Percentiles rank a stretch among this genome's conserved stretches.
phyloP scores from a whole-genome alignment of 2,888 invertebrate genomes.

The Chymomyza fuscimana region DNA sequence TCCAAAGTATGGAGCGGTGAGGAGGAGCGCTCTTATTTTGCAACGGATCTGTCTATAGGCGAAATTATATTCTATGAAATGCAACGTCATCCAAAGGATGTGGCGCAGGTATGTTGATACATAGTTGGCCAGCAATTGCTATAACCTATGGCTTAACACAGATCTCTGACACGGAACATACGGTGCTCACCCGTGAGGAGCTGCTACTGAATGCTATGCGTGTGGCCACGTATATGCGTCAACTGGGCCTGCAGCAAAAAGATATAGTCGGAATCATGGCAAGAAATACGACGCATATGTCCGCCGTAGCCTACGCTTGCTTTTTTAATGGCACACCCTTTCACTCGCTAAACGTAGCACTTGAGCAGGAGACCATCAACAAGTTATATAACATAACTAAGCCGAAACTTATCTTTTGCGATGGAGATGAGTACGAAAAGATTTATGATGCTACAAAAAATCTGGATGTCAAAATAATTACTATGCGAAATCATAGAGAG shows the following conservation, averaged over 20 bases:
- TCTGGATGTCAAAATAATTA: constrained; percentile 22
- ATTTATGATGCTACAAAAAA: constrained; percentile 17
- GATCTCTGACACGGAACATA: constrained; percentile 1
- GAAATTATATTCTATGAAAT: background rate
- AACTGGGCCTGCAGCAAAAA: constrained; percentile 38
- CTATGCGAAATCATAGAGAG: constrained; percentile 25
- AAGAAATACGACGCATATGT: constrained; percentile 48
- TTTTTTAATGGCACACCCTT: constrained; percentile 50
- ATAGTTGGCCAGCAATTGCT: no score
- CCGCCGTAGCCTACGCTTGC: constrained; percentile 51
- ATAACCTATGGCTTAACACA: background rate
- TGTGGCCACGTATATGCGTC: constrained; percentile 37
- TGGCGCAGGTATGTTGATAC: background rate
- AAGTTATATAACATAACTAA: constrained; percentile 27
- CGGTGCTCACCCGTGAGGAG: constrained; percentile 18
- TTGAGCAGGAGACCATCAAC: constrained; percentile 18
- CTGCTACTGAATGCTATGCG: constrained; percentile 33
- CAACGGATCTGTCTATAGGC: background rate
- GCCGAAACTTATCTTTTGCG: constrained; percentile 37
- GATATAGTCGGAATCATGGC: constrained; percentile 58
- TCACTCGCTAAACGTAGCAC: constrained; percentile 45
- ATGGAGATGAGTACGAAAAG: constrained; percentile 31
- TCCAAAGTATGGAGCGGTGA: background rate
- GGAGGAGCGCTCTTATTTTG: background rate
- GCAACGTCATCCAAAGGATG: background rate